These are phyloP conservation scores for Bubalus kerabau DNA, from an alignment of 2,113 vertebrate genomes.

Conservation along the genomic window DNA sequence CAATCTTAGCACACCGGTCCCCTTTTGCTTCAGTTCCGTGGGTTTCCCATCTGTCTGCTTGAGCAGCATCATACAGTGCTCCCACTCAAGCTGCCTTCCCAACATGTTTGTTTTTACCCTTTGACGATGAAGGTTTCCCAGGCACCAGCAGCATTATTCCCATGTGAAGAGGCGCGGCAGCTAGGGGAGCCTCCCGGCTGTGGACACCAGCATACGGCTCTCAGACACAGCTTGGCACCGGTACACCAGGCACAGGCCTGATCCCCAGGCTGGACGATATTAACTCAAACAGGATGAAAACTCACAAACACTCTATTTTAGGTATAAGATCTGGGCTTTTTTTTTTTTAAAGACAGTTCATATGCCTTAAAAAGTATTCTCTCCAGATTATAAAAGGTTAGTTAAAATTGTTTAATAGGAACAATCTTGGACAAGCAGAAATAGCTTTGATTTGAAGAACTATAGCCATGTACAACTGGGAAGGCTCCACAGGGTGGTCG, in stretches of 20 bases:
- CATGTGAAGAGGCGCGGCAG: neutral
- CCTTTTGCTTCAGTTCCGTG: neutral
- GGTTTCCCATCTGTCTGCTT: neutral
- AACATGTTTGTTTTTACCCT: neutral
- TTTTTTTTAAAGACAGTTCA: slow-evolving; percentile 40
- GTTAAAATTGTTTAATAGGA: slow-evolving; percentile 68
- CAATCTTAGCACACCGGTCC: neutral
- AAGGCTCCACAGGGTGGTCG: slow-evolving; percentile 15
- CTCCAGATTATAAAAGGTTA: slow-evolving; percentile 77
- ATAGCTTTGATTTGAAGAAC: slow-evolving; percentile 60
- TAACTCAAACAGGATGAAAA: neutral
- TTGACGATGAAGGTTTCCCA: neutral
- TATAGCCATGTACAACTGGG: neutral
- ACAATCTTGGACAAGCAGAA: slow-evolving; percentile 64
- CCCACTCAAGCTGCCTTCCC: neutral
- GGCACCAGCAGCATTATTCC: neutral
- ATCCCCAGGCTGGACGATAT: neutral
- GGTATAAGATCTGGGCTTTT: neutral
- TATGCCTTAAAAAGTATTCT: slow-evolving; percentile 73
- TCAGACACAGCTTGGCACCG: fast-evolving
- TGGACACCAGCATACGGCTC: neutral
- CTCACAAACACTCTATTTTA: neutral
- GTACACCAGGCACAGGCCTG: fast-evolving
- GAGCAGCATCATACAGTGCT: neutral
- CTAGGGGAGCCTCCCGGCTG: neutral